Conservation (phyloP, 2,888 invertebrate genomes). For the Synergus gifuensis region DNA sequence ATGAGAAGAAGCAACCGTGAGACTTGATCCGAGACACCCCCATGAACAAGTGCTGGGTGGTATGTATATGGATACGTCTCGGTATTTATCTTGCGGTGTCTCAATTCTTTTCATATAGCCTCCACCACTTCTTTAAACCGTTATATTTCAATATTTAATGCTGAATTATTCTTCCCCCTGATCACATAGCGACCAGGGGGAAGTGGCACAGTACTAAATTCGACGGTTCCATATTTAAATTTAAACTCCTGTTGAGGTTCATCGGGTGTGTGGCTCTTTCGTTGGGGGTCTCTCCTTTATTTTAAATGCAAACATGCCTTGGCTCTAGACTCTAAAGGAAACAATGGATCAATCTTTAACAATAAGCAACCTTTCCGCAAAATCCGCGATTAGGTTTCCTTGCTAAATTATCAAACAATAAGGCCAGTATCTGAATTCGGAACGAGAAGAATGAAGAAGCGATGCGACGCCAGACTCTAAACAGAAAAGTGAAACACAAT, state of each 20-base stretch:
- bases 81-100: conserved; percentile 2
- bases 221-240: neutral
- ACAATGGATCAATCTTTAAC: neutral
- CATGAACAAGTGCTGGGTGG: conserved; percentile 29
- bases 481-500: neutral
- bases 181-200: too few relatives aligned
- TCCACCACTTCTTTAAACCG: neutral
- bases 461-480: neutral
- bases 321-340: neutral
- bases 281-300: neutral
- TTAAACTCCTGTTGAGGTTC: neutral
- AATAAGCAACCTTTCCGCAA: neutral
- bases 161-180: neutral
- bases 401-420: conserved; percentile 2
- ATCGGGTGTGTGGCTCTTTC: neutral
- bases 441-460: neutral
- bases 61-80: conserved; percentile 8
- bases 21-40: conserved; percentile 25
- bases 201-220: neutral
- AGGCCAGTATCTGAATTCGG: neutral
- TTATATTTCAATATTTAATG: neutral
- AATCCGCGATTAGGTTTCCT: neutral
- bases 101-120: neutral
- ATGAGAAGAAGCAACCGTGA: conserved; percentile 36
- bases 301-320: neutral